These are phyloP conservation scores for Stichopus chloronotus DNA, from an alignment of 35 echinoderm and acorn worm genomes.

Conservation along the genomic window DNA sequence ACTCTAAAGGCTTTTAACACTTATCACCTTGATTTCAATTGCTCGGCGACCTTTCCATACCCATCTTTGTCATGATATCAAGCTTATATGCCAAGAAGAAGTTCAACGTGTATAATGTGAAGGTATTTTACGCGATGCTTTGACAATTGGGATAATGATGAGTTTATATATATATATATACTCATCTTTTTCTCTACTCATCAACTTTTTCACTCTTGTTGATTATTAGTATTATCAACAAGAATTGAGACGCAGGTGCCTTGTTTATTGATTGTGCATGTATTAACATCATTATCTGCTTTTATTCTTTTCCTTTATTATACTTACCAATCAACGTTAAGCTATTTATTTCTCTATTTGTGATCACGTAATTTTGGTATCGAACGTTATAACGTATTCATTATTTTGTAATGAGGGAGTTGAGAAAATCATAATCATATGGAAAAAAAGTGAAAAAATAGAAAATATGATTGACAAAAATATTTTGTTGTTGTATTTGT, in stretches of 20 bases:
- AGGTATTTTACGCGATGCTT: background rate
- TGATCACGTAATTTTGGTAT: background rate
- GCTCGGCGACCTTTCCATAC: background rate
- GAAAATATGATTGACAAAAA: too few species aligned
- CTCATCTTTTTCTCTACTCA: too few species aligned
- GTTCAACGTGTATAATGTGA: background rate
- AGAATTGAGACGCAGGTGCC: background rate
- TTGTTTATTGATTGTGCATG: background rate
- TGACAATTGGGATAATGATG: too few species aligned
- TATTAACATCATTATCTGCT: background rate
- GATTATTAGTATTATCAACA: too few species aligned
- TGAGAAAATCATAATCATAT: too few species aligned
- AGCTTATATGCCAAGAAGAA: background rate
- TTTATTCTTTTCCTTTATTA: background rate
- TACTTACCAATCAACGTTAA: background rate
- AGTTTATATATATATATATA: too few species aligned
- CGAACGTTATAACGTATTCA: background rate
- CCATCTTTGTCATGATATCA: background rate
- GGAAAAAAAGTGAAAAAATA: too few species aligned
- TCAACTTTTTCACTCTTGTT: too few species aligned
- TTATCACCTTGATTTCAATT: background rate
- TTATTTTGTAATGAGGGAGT: background rate
- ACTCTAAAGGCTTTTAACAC: background rate
- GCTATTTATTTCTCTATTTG: background rate
- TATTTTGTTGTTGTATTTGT: too few species aligned